Evolutionary conservation across 2,888 invertebrate species (phyloP), one percentile per base, ranked within the genome.

Genomic region (Hydriomena furcata): DNA sequence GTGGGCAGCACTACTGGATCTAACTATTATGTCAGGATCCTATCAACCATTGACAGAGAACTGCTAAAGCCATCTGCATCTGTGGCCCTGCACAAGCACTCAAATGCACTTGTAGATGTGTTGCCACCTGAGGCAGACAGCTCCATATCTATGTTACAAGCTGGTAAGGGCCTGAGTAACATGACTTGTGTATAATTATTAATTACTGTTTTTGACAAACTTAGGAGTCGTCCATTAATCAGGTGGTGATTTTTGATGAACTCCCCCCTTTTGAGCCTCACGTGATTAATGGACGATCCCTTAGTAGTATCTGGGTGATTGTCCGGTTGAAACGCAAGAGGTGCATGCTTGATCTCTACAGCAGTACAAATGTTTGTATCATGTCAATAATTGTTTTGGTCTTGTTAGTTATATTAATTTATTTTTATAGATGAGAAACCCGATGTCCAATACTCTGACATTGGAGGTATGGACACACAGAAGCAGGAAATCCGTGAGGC

Each of bases 381-480:
- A n/a, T n/a, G n/a, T n/a, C n/a, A n/a, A n/a, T n/a, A n/a, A n/a
- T n/a, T n/a, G n/a, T n/a, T 17, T 4, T 17, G 17, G 17, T 17
- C 17, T 17, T 4, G 17, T 2, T 17, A 4, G 2, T 17, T 2
- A 17, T 4, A 17, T 17, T 17, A 17, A n/a, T 21, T 21, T 10
- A 21, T 17, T 37, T 20, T 36, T 20, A 28, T 36, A 93, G 99
- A 99, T 92, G 99, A 99, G 83, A 99, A 99, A 76, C 99, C 99
- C 0, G 99, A 99, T 83, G 97, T 99, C 5, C 94, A 95, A 55
- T 99, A 99, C 83, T 94, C 96, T 3, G 99, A 99, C 75, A 99
- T 99, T 74, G 99, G 99, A 82, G 99, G 99, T 24, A 97, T 99
- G 96, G 99, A 99, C 82, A 98, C 99, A 92, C 99, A 99, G 83